Conservation (phyloP, 2,797 vertebrate genomes). For the Hypotaenidia okinawae region DNA sequence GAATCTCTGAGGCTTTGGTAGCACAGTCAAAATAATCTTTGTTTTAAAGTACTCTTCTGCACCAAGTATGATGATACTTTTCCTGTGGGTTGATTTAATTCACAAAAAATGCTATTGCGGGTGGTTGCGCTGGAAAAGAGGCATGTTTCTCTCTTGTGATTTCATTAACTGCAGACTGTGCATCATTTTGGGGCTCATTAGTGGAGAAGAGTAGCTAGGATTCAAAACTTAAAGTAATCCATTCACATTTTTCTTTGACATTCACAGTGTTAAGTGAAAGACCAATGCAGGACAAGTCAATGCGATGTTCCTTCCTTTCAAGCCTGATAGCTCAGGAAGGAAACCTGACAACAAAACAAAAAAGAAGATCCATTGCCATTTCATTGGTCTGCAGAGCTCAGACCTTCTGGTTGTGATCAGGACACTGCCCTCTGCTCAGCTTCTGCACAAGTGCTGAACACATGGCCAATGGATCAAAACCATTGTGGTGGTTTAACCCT, state of each 20-base stretch:
- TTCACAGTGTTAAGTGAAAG: neutral
- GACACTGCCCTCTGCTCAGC: neutral
- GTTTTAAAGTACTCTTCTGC: neutral
- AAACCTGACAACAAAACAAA: neutral
- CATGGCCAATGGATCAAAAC: neutral
- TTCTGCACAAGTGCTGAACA: neutral
- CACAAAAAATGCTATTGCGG: neutral
- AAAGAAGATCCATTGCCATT: neutral
- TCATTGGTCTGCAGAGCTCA: neutral
- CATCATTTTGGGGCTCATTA: neutral
- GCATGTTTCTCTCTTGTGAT: neutral
- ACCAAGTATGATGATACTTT: neutral
- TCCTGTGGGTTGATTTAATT: neutral
- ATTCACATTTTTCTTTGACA: neutral
- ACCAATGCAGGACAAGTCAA: neutral
- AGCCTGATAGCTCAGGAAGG: neutral
- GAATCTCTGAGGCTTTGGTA: neutral
- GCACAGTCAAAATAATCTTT: neutral
- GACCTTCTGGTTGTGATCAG: neutral
- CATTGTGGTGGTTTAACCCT: no score
- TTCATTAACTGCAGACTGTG: neutral
- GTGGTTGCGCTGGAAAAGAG: neutral
- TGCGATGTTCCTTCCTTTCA: neutral
- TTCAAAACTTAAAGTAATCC: neutral
- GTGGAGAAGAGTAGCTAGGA: neutral